Base-by-base conservation (phyloP, 2,797 vertebrate species). In the Thunnus albacares region DNA sequence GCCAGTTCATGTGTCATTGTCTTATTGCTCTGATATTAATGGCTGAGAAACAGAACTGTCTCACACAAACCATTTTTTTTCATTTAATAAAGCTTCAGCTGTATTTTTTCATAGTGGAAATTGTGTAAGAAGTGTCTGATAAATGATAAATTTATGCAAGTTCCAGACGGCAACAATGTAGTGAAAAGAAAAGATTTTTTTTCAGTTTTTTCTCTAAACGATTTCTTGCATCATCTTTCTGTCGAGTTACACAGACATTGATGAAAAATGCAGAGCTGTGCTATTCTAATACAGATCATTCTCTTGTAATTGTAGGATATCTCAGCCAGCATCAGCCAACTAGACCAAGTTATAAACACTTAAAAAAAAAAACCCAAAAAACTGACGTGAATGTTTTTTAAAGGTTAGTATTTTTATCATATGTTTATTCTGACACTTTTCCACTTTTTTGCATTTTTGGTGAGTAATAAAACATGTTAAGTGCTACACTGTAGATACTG, bases 1-100 rank as follows among this genome's bases (percentile, higher is more conserved):
- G 60, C 30, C 45, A 66, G 22, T 72, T 69, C 20, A 26, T 72
- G 52, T 65, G 64, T 68, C 38, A 61, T 20, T 61, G 28, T 35
- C 7, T 47, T 30, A 20, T 15, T n/a, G 61, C 15, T 53, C 49
- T 65, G 15, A 66, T 22, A 35, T 73, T 53, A 18, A 30, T 15
- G 56, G 6, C 49, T 28, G 26, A 41, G 59, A 71, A 57, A 71
- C 65, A 12, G 8, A 15, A 41, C 11, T 20, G 55, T 35, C 24
- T 24, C 43, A 61, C 22, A 33, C 24, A 30, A 30, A 30, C 28
- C 28, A 5, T 30, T 30, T 30, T 30, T 15, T 10, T 13, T 59
- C 49, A 9, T 55, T 43, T n/a, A 20, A 35, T 9, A 11, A 41
- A 1, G 4, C 4, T 51, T 2, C n/a, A 4, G 10, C 14, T 53